These are phyloP conservation scores for Ochotona curzoniae DNA, from an alignment of 2,113 vertebrate genomes.

Conservation along the genomic window DNA sequence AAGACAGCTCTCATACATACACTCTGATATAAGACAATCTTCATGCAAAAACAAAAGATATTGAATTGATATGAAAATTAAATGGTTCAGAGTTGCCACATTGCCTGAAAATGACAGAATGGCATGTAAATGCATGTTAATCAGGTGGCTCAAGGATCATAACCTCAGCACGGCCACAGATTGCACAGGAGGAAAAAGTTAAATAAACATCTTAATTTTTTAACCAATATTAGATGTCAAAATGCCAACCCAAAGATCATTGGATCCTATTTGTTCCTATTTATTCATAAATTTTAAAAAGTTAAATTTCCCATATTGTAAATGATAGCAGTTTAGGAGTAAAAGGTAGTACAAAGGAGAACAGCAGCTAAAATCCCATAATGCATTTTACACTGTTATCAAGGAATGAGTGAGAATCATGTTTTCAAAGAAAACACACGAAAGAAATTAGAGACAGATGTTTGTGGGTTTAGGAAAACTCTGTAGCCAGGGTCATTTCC, in stretches of 20 bases:
- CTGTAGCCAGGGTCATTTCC: constrained; percentile 46
- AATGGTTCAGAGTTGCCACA: not conserved
- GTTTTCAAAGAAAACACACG: constrained; percentile 46
- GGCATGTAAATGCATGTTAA: not conserved
- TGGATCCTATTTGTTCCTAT: constrained; percentile 5
- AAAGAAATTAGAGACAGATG: constrained; percentile 52
- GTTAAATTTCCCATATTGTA: not conserved
- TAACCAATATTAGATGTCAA: not conserved
- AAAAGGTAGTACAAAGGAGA: constrained; percentile 25
- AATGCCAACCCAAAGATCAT: constrained; percentile 7
- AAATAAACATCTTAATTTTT: not conserved
- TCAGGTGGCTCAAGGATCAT: not conserved
- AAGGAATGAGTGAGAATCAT: constrained; percentile 26
- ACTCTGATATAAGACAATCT: no score
- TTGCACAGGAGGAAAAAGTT: not conserved
- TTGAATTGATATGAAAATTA: not conserved
- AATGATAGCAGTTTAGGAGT: constrained; percentile 8
- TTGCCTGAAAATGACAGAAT: not conserved
- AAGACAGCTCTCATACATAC: no score
- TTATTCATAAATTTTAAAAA: not conserved
- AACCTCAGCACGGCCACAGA: not conserved
- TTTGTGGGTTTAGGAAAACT: constrained; percentile 42
- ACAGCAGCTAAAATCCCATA: not conserved
- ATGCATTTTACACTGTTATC: not conserved
- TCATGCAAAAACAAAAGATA: not conserved